Conservation (phyloP, 2,113 vertebrate genomes). For the Trachemys scripta region DNA sequence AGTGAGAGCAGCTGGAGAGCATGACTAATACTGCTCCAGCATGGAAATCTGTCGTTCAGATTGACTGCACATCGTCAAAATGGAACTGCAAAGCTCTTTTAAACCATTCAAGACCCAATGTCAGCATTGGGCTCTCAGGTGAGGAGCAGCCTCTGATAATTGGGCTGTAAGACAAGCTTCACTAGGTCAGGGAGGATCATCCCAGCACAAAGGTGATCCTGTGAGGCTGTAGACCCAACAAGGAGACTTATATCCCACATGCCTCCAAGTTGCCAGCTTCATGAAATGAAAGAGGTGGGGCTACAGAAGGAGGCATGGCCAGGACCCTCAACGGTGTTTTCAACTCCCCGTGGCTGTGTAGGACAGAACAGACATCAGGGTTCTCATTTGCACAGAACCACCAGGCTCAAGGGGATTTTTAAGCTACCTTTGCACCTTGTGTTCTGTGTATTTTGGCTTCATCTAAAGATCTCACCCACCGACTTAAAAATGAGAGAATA, state of each 20-base stretch:
- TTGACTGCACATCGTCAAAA: not conserved
- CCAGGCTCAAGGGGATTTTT: not conserved
- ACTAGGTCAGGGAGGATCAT: not conserved
- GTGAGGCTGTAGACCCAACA: not conserved
- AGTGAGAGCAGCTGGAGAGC: not conserved
- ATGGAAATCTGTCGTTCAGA: not conserved
- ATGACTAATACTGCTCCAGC: not conserved
- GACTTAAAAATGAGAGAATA: not conserved
- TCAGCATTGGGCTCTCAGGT: not conserved
- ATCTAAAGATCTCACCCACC: not conserved
- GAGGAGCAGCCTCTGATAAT: not conserved
- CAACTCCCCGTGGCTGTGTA: not conserved
- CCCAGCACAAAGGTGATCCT: not conserved
- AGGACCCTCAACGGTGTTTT: not conserved
- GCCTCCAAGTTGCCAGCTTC: not conserved
- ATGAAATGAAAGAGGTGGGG: not conserved
- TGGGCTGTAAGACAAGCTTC: not conserved
- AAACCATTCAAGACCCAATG: not conserved
- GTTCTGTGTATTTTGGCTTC: not conserved
- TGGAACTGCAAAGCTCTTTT: not conserved
- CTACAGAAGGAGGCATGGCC: not conserved
- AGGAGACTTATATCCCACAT: not conserved
- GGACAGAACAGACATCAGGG: not conserved
- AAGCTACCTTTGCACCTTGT: not conserved
- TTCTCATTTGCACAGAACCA: not conserved